Evolutionary conservation across 2,797 vertebrate species (phyloP), one percentile per base, ranked within the genome.

Genomic region (Rallus crepitans): DNA sequence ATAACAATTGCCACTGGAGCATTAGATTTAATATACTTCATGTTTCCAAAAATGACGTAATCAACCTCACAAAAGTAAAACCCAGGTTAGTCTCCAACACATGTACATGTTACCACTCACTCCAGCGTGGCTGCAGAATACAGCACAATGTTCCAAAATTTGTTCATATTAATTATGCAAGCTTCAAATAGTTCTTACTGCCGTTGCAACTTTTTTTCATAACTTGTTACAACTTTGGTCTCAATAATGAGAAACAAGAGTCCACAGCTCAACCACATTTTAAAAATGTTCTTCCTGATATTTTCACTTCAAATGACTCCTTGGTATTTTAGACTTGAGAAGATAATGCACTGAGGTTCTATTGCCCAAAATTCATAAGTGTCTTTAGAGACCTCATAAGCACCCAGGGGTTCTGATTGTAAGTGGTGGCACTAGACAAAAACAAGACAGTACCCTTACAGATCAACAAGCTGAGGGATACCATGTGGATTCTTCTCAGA

Each of bases 1-100:
- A 1, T 33, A 21, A 56, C 0, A 0, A 56, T 17, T 63, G 8
- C 33, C 28, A 53, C 4, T 0, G 45, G 7, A 59, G 12, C 7
- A 56, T 35, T 76, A 75, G 14, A 59, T 63, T 82, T 76, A 63
- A 47, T 40, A 30, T 7, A 60, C 4, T 53, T 80, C 15, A 24
- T 39, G 2, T 68, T 33, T 82, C 53, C n/a, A 75, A 59, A 85
- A 65, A 65, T 19, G 5, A 61, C 61, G 8, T 33, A 25, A 47
- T 56, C 20, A 52, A 23, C 6, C 7, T 12, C 30, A 35, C 17
- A 55, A 35, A 71, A 76, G 5, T 15, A 75, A 90, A 77, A 53
- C 50, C 1, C 7, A 40, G 6, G 7, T 6, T 50, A 63, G 39
- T 77, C 4, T 28, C 17, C 31, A 63, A 27, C 27, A 52, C 0